Evolutionary conservation across 1,140 invertebrate genomes (phyloP), one percentile per base, ranked within the genome.

Genomic region (Calosoma granatense): DNA sequence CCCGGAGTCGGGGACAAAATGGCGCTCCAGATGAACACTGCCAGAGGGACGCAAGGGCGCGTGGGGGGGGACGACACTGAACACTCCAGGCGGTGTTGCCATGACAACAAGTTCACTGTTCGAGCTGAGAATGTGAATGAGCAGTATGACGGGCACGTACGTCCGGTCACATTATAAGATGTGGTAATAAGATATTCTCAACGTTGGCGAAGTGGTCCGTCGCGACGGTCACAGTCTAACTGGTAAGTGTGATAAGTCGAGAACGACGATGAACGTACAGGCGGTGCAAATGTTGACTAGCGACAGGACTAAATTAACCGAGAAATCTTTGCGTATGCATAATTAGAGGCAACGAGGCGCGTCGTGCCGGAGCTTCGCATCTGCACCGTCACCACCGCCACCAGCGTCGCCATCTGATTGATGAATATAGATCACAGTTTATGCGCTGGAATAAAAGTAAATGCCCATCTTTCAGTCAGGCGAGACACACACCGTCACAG

Each of bases 1-100:
- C 66, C 60, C 59, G 43, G 41, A 6, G 47, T 22, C 41, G 21
- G 55, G 19, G 47, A 56, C 55, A 60, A 60, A 60, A 60, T 60
- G 59, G 59, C 59, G 59, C 17, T 23, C 43, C 39, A 20, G 15
- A 55, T 21, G 20, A 20, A 17, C 53, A 51, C 14, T 30, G 43
- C 43, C 54, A 39, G 56, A 54, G 17, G 51, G 9, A 52, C 12
- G 2, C 2, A 3, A 22, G 53, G 53, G 19, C 15, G 41, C 26
- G 15, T 54, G 51, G 53, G 2, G 53, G 21, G 20, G 53, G n/a
- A 11, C 12, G 22, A 54, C 23, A 17, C 6, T 47, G 9, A 9
- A 17, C 9, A 9, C 9, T 12, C 41, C 9, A 9, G 15, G 41
- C 41, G 6, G 15, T 17, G 41, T 47, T 11, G 17, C 41, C 41